phyloP scores from a whole-genome alignment of 2,888 invertebrate genomes.

The Eilema griseolum region DNA sequence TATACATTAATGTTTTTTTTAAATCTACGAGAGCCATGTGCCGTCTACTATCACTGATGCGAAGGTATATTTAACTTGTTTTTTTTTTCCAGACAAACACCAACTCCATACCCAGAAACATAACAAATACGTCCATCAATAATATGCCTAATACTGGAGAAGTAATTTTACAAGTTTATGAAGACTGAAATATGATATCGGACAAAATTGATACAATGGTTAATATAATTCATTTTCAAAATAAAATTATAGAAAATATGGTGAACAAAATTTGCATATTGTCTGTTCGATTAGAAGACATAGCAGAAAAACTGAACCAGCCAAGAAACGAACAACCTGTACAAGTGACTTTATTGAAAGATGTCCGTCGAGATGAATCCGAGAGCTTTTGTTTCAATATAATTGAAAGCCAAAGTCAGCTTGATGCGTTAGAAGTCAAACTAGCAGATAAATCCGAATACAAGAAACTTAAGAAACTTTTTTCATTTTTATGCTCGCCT shows the following conservation, averaged over 20 bases:
- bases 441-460: slow-evolving; percentile 29
- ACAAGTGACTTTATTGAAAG: slow-evolving; percentile 27
- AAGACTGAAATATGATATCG: slow-evolving; percentile 24
- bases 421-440: slow-evolving; percentile 26
- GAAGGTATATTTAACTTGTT: background rate
- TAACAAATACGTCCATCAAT: background rate
- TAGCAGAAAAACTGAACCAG: slow-evolving; percentile 15
- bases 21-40: slow-evolving; percentile 1
- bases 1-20: no score
- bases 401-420: slow-evolving; percentile 28
- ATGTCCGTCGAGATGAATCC: slow-evolving; percentile 27
- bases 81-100: slow-evolving; percentile 3
- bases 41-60: background rate
- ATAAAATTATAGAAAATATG: background rate
- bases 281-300: background rate
- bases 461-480: background rate
- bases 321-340: slow-evolving; percentile 9
- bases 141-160: no score
- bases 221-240: background rate
- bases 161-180: slow-evolving; percentile 20
- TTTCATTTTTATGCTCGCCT: slow-evolving; percentile 6
- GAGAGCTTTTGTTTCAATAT: slow-evolving; percentile 32
- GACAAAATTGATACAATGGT: slow-evolving; percentile 6
- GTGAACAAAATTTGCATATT: background rate
- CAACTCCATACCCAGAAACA: slow-evolving; percentile 2